A percentile compares a stretch with the other conserved stretches of the same genome.
Conservation (phyloP, 2,888 invertebrate genomes). For the Hyposoter dolosus region DNA sequence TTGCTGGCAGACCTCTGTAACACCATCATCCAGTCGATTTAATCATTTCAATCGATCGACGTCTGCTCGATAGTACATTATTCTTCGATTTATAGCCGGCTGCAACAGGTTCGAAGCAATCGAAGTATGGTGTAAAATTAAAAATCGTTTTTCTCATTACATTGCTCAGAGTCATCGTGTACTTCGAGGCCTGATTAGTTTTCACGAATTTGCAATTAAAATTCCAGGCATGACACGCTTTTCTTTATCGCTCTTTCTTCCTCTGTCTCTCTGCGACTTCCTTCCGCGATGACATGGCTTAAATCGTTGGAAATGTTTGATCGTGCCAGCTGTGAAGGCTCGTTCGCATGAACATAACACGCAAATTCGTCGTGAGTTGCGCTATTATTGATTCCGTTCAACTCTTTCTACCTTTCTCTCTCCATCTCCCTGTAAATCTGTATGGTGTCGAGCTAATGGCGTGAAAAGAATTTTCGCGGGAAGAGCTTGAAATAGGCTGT, state of each 20-base stretch:
- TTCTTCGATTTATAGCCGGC: neutral
- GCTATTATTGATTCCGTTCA: conserved; percentile 9
- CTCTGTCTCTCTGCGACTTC: neutral
- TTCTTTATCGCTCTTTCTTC: neutral
- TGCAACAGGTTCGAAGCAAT: neutral
- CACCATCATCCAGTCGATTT: neutral
- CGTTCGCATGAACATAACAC: conserved; percentile 59
- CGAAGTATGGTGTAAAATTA: neutral
- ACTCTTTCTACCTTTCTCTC: neutral
- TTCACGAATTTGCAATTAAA: neutral
- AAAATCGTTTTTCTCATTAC: neutral
- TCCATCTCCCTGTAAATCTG: conserved; percentile 56
- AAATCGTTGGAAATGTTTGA: conserved; percentile 61
- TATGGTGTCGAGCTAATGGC: conserved; percentile 69
- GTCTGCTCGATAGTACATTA: neutral
- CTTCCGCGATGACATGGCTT: conserved; percentile 61
- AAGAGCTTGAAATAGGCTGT: conserved; percentile 60
- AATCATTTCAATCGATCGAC: neutral
- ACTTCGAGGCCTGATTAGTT: neutral
- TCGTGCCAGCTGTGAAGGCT: conserved; percentile 33
- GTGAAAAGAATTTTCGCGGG: conserved; percentile 74
- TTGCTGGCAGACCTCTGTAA: neutral
- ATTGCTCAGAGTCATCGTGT: neutral
- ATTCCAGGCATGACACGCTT: neutral
- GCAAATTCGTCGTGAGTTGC: conserved; percentile 75